A percentile compares a stretch with the other conserved stretches of the same genome.
phyloP scores from a whole-genome alignment of 1,140 invertebrate genomes.

The Drosophila sp. region DNA sequence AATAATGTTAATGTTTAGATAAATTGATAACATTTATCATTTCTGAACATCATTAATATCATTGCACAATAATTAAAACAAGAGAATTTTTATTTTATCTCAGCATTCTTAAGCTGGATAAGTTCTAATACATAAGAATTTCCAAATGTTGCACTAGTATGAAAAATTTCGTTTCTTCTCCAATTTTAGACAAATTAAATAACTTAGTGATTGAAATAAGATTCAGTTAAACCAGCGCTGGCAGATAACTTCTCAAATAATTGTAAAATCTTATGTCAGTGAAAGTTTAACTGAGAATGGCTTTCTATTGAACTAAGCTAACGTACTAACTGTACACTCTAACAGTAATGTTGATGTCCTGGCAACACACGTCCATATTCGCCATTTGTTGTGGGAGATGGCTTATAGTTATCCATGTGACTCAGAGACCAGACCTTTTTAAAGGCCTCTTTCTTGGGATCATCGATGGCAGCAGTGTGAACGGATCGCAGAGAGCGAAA shows the following conservation, averaged over 20 bases:
- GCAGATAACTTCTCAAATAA: constrained; percentile 10
- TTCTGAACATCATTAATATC: too few species aligned
- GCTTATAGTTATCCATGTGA: constrained; percentile 26
- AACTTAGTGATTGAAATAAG: not conserved
- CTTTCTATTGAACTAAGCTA: not conserved
- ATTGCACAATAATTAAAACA: too few species aligned
- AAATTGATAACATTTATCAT: too few species aligned
- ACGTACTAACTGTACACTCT: not conserved
- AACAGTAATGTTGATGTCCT: constrained; percentile 21
- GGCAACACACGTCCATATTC: constrained; percentile 48
- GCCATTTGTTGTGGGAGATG: constrained; percentile 43
- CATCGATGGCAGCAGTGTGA: not conserved
- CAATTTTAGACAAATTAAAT: not conserved
- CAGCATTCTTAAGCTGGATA: too few species aligned
- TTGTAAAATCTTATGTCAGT: not conserved
- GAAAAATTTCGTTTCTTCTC: not conserved
- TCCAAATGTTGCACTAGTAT: too few species aligned
- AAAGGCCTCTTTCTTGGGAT: fast-evolving
- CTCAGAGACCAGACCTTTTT: constrained; percentile 9
- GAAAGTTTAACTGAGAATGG: constrained; percentile 4
- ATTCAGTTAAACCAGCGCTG: not conserved
- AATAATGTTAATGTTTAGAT: too few species aligned
- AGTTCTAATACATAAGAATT: too few species aligned
- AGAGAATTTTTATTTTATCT: too few species aligned
- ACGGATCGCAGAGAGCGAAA: constrained; percentile 6